These are phyloP conservation scores for Lasioglossum malachurum DNA, from an alignment of 2,888 invertebrate genomes.

Conservation along the genomic window DNA sequence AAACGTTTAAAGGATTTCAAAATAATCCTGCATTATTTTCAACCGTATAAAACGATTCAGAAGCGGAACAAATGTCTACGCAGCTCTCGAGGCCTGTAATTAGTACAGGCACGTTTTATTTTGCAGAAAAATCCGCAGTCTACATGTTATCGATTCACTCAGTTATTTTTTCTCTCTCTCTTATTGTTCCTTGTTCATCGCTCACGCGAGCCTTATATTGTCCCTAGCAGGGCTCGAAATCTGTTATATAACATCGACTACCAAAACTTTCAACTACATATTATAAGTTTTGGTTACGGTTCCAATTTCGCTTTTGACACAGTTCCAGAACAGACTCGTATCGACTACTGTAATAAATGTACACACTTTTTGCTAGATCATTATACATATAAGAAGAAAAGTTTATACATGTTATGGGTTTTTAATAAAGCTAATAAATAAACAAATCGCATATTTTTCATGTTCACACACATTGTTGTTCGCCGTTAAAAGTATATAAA, in stretches of 20 bases:
- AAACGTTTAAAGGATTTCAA: too few relatives aligned
- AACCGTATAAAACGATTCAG: too few relatives aligned
- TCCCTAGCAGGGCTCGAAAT: background rate
- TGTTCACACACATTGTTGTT: background rate
- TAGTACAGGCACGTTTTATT: too few relatives aligned
- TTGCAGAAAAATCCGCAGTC: too few relatives aligned
- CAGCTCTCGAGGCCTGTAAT: too few relatives aligned
- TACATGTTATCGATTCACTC: background rate
- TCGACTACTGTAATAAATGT: too few relatives aligned
- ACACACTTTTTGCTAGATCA: background rate
- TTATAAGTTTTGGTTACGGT: background rate
- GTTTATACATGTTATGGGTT: conserved; percentile 1
- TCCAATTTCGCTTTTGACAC: background rate
- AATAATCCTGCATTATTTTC: too few relatives aligned
- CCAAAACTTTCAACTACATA: background rate
- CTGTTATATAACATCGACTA: background rate
- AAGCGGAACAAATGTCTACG: too few relatives aligned
- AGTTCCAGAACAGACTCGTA: background rate
- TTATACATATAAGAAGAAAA: background rate
- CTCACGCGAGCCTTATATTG: background rate
- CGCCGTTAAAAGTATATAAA: background rate
- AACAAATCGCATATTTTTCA: background rate
- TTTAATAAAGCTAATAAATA: background rate
- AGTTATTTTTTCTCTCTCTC: background rate
- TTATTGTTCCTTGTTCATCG: background rate